phyloP scores from a whole-genome alignment of 2,797 vertebrate species.

The Notoglanidium macrostoma region DNA sequence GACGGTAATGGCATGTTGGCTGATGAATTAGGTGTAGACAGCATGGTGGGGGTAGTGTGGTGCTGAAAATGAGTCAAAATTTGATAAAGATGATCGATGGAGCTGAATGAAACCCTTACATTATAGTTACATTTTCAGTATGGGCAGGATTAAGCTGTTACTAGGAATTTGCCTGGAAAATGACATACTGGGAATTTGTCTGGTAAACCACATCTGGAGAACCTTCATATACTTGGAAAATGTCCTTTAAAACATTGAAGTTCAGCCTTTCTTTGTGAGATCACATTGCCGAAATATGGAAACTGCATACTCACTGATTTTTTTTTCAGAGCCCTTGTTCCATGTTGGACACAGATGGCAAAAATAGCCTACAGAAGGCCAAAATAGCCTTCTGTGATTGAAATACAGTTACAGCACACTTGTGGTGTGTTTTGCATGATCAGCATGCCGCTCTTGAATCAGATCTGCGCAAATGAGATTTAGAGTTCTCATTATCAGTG shows the following conservation, averaged over 20 bases:
- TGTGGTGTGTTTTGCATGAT: conserved; percentile 14
- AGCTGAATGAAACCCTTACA: neutral
- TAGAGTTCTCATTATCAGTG: conserved; percentile 32
- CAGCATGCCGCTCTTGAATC: conserved; percentile 28
- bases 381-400: conserved; percentile 7
- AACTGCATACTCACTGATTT: conserved; percentile 5
- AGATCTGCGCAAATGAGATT: conserved; percentile 19
- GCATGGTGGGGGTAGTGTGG: conserved; percentile 23
- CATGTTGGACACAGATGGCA: neutral
- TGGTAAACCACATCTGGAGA: conserved; percentile 9
- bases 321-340: neutral
- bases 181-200: neutral
- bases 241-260: neutral
- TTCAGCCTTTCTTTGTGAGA: neutral
- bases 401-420: conserved; percentile 12
- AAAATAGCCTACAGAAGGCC: neutral
- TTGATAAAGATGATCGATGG: conserved; percentile 11
- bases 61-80: conserved; percentile 24
- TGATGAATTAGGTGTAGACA: conserved; percentile 18
- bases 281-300: conserved; percentile 28
- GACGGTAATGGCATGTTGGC: conserved; percentile 16
- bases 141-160: neutral
- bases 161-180: neutral
- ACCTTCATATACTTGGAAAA: neutral
- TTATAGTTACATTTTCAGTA: neutral